Base-by-base conservation (phyloP, 2,797 vertebrate genomes). In the Thunnus albacares region DNA sequence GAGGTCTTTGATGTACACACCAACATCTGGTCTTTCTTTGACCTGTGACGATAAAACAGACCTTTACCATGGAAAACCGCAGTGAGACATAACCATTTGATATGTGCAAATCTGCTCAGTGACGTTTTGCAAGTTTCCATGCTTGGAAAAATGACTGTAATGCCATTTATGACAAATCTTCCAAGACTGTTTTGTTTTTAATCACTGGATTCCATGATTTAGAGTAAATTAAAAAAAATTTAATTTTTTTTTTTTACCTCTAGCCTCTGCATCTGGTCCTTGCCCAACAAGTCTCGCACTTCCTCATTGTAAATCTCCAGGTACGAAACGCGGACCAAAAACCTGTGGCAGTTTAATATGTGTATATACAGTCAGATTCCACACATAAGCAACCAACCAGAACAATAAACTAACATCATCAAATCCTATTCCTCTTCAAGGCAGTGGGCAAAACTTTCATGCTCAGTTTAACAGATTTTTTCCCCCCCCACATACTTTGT, bases 221-320 rank as follows among this genome's bases (percentile, higher is more conserved):
- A 57, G 4, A 45, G 22, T 28, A 35, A 33, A 6, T 24, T 24
- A 33, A 33, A 30, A 30, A 30, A 30, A 30, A 30, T 45, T 45
- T 24, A 24, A 24, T 15, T 14, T 43, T 17, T 13, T 13, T 20
- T 28, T 17, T 93, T 96, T 94, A 99, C 98, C 97, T 99, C 98
- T 20, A 99, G 89, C 62, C 97, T 97, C 91, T 99, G 98, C 49
- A 97, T 95, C 92, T 99, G 98, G 89, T 99, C 98, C 87, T 99
- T 99, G 75, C 98, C 97, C 77, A 99, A 93, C 88, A 99, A 95
- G 82, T 99, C 98, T 60, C 97, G 95, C 58, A 99, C 98, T 91
- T 99, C 98, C 87, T 99, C 98, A 59, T 99, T 99, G 92, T 99
- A 99, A 87, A 99, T 99, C 93, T 99, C 98, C 93, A 99, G 91